Base-by-base conservation (phyloP, 2,888 invertebrate genomes). In the Lithophane leautieri region DNA sequence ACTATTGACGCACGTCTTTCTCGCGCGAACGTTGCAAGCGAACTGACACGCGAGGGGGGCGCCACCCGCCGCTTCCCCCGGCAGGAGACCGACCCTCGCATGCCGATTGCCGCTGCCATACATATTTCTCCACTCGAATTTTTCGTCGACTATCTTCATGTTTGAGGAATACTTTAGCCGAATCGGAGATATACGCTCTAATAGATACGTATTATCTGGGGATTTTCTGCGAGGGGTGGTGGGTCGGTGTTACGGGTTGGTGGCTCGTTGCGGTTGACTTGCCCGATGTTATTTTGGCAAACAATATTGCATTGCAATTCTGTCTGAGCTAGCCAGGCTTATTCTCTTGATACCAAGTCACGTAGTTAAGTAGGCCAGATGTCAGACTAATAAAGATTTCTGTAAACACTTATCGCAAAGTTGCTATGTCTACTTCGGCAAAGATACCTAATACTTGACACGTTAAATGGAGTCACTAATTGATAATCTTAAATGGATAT, bases 101-200 rank as follows among this genome's bases (percentile, higher is more conserved):
- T 92, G 92, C 93, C 93, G 92, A 91, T 91, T 92, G 92, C 93
- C 91, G 92, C 93, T 94, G 93, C 94, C 95, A 93, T 95, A 95
- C 95, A 96, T 95, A 95, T 95, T 95, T 95, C 95, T 95, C 94
- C 94, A 94, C 95, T 95, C 94, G 94, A 95, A 95, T 96, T 96
- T 96, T 96, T 96, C 95, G 95, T 95, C 94, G 94, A 95, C 95
- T 95, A 95, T 95, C 95, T 96, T 95, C 94, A 94, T 95, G 95
- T 95, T 96, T 95, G 95, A 95, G 94, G 94, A 96, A 96, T 96
- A 95, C 95, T 96, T 95, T 94, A 93, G 94, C 91, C 93, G 95
- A 95, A 95, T 95, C 95, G 94, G 93, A 95, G 95, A 94, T 95
- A 95, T 94, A 95, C 94, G 94, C 95, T 95, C 94, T 95, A 95